Evolutionary conservation across 2,113 vertebrate species (phyloP).

Genomic region (Xenotilapia longispinis): DNA sequence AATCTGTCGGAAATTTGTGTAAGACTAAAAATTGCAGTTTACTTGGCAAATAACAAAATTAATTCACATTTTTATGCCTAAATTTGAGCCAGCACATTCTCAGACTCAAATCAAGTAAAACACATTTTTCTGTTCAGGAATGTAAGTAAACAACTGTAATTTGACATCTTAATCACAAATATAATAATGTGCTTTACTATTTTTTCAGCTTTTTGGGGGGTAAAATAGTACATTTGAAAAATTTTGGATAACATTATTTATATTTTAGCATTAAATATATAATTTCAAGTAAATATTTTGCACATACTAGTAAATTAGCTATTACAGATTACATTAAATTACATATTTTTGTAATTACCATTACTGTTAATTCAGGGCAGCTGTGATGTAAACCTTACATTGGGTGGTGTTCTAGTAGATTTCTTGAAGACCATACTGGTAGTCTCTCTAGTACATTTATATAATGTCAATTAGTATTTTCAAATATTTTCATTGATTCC

Average conservation of each 20-base stretch:
- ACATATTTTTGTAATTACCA: background rate
- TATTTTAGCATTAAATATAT: background rate
- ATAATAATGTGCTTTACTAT: background rate
- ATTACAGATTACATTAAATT: background rate
- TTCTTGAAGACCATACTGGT: background rate
- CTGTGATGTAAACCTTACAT: background rate
- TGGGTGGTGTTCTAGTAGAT: background rate
- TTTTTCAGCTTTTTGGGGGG: background rate
- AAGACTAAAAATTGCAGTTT: background rate
- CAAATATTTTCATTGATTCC: background rate
- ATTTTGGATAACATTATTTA: background rate
- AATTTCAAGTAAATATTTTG: background rate
- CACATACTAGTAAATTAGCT: background rate
- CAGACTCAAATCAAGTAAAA: background rate
- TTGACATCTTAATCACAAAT: background rate
- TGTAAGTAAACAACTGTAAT: background rate
- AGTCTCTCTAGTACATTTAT: background rate
- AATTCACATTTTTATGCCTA: background rate
- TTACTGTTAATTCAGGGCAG: background rate
- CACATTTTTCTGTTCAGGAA: background rate
- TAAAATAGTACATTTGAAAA: background rate
- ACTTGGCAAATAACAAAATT: background rate
- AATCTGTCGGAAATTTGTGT: background rate
- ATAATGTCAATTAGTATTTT: background rate
- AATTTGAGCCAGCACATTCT: background rate